phyloP scores from a whole-genome alignment of 2,797 vertebrate genomes.

The Masticophis lateralis region DNA sequence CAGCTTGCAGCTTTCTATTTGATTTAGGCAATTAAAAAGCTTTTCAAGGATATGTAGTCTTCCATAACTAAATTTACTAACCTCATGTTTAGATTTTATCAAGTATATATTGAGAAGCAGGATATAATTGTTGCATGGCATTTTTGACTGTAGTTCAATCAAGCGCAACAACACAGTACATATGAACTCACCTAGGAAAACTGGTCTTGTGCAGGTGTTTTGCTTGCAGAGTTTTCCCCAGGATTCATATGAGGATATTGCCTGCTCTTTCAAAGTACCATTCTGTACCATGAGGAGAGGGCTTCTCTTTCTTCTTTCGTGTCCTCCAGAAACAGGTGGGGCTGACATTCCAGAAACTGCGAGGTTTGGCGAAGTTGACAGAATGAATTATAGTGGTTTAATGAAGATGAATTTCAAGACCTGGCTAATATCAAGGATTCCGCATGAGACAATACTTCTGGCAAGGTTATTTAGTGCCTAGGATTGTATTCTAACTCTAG shows the following conservation, averaged over 20 bases:
- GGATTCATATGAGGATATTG: neutral
- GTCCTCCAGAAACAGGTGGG: constrained; percentile 4
- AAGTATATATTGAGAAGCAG: neutral
- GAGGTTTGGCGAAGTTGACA: constrained; percentile 2
- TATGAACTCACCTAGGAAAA: neutral
- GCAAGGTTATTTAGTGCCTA: constrained; percentile 1
- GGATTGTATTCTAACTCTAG: neutral
- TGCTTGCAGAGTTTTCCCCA: neutral
- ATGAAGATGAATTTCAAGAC: constrained; percentile 24
- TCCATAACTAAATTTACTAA: neutral
- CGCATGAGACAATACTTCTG: neutral
- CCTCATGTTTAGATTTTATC: neutral
- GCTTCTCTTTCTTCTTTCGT: neutral
- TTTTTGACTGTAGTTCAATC: neutral
- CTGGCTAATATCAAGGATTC: constrained; percentile 23
- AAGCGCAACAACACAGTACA: neutral
- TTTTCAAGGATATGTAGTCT: neutral
- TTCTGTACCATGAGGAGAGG: constrained; percentile 5
- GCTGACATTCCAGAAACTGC: constrained; percentile 15
- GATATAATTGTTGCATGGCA: neutral
- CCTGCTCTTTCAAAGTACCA: neutral
- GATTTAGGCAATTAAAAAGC: neutral
- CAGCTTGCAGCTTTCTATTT: neutral
- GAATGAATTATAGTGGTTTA: constrained; percentile 7
- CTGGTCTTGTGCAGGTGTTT: neutral